Base-by-base conservation (phyloP, 1,140 invertebrate species). In the Sinonovacula constricta region DNA sequence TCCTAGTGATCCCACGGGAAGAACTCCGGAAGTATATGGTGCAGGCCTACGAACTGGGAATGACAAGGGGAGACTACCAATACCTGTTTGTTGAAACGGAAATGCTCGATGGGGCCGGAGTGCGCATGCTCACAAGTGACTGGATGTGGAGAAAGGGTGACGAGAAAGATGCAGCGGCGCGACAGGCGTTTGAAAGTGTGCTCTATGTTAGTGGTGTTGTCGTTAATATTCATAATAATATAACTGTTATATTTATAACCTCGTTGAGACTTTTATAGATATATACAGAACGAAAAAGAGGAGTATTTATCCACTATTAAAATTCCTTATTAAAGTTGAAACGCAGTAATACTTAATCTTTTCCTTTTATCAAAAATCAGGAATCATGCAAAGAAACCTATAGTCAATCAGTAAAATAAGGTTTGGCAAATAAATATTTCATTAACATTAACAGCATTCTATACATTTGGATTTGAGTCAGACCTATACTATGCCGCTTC, bases 41-140 rank as follows among this genome's bases (percentile, higher is more conserved):
- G 26, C 54, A 78, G 26, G 82, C 81, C 7, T 53, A 84, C 59
- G 59, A 70, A n/a, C 24, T 80, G 39, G 81, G 74, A 0, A 86
- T 86, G 84, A 83, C 82, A 22, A 45, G 59, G 18, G 84, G 84
- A 3, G 80, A 84, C 28, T 86, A 82, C 81, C 84, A 86, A 69
- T 86, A 84, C 68, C 68, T 86, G 53, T 86, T 62, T 74, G 74
- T 75, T n/a, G 67, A 81, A 18, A 70, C 77, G 15, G 68, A 57
- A 49, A 30, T 80, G 0, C 51, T 72, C 0, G 72, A 74, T 31
- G 53, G 60, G 1, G 34, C 24, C 5, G 75, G 78, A 15, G 14
- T 84, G n/a, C 34, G 51, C 1, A 4, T 60, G 3, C 45, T 84
- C 22, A 66, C 60, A 7, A 80, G 79, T 65, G 59, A 70, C n/a